Percentiles rank a stretch among this genome's conserved stretches.
phyloP scores from a whole-genome alignment of 2,888 invertebrate species.

The Allacma fusca region DNA sequence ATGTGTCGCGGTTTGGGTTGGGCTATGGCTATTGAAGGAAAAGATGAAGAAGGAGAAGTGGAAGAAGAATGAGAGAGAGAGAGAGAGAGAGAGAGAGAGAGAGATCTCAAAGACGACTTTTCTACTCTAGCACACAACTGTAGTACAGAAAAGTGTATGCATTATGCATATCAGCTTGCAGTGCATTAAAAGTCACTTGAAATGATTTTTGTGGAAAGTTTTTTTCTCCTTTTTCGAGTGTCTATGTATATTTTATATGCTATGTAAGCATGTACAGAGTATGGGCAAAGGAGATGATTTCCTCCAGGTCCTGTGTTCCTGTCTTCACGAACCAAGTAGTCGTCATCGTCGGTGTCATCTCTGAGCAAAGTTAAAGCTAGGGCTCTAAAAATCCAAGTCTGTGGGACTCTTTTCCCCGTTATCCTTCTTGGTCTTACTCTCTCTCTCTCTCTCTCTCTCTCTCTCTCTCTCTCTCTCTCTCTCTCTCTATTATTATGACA shows the following conservation, averaged over 20 bases:
- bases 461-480: constrained; percentile 25
- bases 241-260: not conserved
- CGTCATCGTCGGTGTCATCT: constrained; percentile 25
- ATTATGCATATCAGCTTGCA: constrained; percentile 41
- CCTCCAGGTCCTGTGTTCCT: constrained; percentile 35
- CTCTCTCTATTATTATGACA: constrained; percentile 16
- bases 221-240: constrained; percentile 18
- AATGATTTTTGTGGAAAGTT: constrained; percentile 44
- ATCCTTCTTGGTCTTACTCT: not conserved
- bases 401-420: constrained; percentile 3
- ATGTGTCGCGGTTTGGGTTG: constrained; percentile 49
- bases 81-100: constrained; percentile 14
- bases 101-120: constrained; percentile 33
- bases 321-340: constrained; percentile 23
- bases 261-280: not conserved
- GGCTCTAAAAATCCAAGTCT: constrained; percentile 17
- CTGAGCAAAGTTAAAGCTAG: constrained; percentile 8
- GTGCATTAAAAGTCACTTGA: constrained; percentile 41
- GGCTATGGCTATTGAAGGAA: constrained; percentile 32
- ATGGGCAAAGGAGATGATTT: constrained; percentile 31
- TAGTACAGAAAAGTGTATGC: constrained; percentile 34
- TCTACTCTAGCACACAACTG: constrained; percentile 34
- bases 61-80: constrained; percentile 10
- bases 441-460: too few relatives aligned
- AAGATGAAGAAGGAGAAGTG: constrained; percentile 9